These are phyloP conservation scores for Saxicola maurus DNA, from an alignment of 2,797 vertebrate species.

Conservation along the genomic window DNA sequence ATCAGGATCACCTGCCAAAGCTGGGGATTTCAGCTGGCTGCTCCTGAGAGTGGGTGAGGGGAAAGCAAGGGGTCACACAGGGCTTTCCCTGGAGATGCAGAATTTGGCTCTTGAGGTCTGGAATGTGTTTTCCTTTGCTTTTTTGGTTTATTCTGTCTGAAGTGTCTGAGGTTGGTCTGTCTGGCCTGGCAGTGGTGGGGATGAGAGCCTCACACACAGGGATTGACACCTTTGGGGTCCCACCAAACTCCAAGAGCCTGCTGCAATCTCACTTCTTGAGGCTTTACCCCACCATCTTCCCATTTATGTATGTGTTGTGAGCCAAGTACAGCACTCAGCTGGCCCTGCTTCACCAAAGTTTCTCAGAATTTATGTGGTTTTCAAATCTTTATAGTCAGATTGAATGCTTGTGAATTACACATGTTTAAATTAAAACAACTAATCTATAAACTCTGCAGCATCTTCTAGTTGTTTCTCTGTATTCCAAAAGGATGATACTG, in stretches of 20 bases:
- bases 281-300: neutral
- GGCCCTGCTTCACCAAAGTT: neutral
- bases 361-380: neutral
- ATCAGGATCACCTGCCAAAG: neutral
- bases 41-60: neutral
- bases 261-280: fast-evolving
- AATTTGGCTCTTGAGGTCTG: neutral
- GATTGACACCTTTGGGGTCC: neutral
- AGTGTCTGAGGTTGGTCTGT: neutral
- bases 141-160: neutral
- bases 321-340: neutral
- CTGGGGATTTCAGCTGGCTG: constrained; percentile 4
- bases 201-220: neutral
- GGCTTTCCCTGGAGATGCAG: fast-evolving
- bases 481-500: neutral
- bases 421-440: neutral
- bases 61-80: neutral
- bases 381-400: neutral
- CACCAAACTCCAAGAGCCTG: fast-evolving
- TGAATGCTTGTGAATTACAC: neutral
- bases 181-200: fast-evolving
- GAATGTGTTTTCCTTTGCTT: neutral
- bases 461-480: neutral
- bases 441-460: neutral
- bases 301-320: neutral